phyloP scores from a whole-genome alignment of 2,113 vertebrate species.

The Oplegnathus fasciatus region DNA sequence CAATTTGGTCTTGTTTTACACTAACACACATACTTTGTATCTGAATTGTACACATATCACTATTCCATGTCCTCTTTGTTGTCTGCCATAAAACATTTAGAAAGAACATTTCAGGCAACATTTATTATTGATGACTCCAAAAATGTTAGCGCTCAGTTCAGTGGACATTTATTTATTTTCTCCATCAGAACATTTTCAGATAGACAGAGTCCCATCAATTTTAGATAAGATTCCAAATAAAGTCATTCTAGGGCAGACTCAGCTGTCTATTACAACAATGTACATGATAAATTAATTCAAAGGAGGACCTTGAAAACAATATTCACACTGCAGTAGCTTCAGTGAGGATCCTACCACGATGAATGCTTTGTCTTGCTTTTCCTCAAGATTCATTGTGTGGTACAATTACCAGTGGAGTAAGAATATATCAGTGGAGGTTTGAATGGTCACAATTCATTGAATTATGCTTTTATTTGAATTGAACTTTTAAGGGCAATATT shows the following conservation, averaged over 20 bases:
- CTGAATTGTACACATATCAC: conserved; percentile 68
- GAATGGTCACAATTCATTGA: conserved; percentile 61
- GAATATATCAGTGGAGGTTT: conserved; percentile 42
- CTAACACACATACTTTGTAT: conserved; percentile 27
- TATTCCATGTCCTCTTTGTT: conserved; percentile 65
- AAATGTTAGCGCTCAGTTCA: conserved; percentile 74
- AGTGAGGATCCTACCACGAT: conserved; percentile 36
- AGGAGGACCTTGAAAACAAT: conserved; percentile 60
- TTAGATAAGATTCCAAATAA: conserved; percentile 67
- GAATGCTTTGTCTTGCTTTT: conserved; percentile 51
- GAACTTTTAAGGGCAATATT: conserved; percentile 63
- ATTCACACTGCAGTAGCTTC: conserved; percentile 40
- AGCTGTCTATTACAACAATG: conserved; percentile 55
- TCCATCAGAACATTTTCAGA: conserved; percentile 66
- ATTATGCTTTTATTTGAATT: conserved; percentile 67
- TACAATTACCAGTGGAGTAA: conserved; percentile 32
- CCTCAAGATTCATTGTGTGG: conserved; percentile 37
- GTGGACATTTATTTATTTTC: conserved; percentile 76
- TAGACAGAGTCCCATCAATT: conserved; percentile 66
- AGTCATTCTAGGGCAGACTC: conserved; percentile 62
- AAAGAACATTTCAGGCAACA: conserved; percentile 74
- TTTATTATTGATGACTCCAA: conserved; percentile 77
- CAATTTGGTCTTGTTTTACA: conserved; percentile 38
- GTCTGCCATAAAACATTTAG: conserved; percentile 74
- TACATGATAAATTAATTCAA: conserved; percentile 56